Evolutionary conservation across 2,797 vertebrate species (phyloP).

Genomic region (Centroberyx gerrardi): DNA sequence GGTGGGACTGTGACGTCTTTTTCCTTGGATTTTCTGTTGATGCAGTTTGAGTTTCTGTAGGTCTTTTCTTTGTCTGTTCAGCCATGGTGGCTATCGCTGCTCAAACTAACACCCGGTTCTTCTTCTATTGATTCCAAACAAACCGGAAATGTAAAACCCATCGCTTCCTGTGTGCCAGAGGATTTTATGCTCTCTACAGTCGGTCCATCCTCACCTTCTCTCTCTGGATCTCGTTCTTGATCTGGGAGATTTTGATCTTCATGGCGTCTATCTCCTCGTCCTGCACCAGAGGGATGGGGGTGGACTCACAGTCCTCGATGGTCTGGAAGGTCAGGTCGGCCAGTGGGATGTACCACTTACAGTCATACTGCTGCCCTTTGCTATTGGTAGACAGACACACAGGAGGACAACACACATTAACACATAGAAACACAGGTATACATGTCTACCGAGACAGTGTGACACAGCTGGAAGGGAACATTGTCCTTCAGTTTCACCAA

Average conservation of each 20-base stretch:
- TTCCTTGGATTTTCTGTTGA: too few species aligned
- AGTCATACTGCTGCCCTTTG: conserved; percentile 96
- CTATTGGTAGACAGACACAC: conserved; percentile 71
- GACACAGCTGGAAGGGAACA: neutral
- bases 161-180: too few species aligned
- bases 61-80: too few species aligned
- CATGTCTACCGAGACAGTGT: neutral
- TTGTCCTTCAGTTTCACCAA: neutral
- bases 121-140: too few species aligned
- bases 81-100: too few species aligned
- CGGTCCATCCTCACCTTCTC: conserved; percentile 88
- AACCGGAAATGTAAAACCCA: too few species aligned
- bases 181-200: neutral
- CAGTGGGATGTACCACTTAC: conserved; percentile 96
- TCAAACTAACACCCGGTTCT: too few species aligned
- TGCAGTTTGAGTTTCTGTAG: too few species aligned
- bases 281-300: conserved; percentile 90
- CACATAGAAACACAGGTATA: neutral
- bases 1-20: too few species aligned
- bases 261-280: conserved; percentile 94
- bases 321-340: conserved; percentile 94
- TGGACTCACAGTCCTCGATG: conserved; percentile 91
- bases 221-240: conserved; percentile 94
- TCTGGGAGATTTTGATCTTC: conserved; percentile 96
- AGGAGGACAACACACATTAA: neutral